Percentiles rank a stretch among this genome's conserved stretches.
Conservation (phyloP, 2,888 invertebrate genomes). For the Strigamia crassipes region DNA sequence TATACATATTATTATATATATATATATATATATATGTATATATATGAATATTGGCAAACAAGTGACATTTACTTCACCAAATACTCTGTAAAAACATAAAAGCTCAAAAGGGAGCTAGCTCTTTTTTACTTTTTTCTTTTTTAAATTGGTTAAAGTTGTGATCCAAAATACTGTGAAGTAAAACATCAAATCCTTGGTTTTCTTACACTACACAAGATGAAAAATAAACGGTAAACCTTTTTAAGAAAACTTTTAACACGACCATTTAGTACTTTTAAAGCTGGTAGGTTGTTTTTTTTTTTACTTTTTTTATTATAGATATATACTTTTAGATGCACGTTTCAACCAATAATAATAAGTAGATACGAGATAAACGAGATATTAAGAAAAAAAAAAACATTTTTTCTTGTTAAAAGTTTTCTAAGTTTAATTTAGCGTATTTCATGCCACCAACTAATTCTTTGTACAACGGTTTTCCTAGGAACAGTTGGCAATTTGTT, state of each 20-base stretch:
- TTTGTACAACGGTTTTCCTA: not conserved
- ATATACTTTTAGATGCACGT: not conserved
- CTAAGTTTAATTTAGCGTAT: not conserved
- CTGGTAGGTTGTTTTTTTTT: not conserved
- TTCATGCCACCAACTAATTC: slow-evolving; percentile 21
- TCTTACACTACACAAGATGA: slow-evolving; percentile 3
- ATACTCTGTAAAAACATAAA: slow-evolving; percentile 43
- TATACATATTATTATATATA: not conserved
- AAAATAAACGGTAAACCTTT: slow-evolving; percentile 14
- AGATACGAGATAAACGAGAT: not conserved
- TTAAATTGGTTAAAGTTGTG: slow-evolving; percentile 45
- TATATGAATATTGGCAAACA: slow-evolving; percentile 10
- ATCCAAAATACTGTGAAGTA: slow-evolving; percentile 47
- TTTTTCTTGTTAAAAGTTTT: slow-evolving; percentile 1
- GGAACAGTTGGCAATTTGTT: not conserved
- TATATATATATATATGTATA: not conserved
- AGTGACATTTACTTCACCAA: slow-evolving; percentile 43
- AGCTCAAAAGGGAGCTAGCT: slow-evolving; percentile 47
- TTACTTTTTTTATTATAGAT: not conserved
- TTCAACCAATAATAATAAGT: slow-evolving; percentile 13
- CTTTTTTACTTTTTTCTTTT: slow-evolving; percentile 34
- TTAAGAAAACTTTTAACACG: slow-evolving; percentile 21
- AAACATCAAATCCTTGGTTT: slow-evolving; percentile 42
- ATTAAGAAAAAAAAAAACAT: not conserved
- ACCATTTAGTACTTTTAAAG: slow-evolving; percentile 5